Evolutionary conservation across 2,797 vertebrate genomes (phyloP).

Genomic region (Lutjanus argentimaculatus): DNA sequence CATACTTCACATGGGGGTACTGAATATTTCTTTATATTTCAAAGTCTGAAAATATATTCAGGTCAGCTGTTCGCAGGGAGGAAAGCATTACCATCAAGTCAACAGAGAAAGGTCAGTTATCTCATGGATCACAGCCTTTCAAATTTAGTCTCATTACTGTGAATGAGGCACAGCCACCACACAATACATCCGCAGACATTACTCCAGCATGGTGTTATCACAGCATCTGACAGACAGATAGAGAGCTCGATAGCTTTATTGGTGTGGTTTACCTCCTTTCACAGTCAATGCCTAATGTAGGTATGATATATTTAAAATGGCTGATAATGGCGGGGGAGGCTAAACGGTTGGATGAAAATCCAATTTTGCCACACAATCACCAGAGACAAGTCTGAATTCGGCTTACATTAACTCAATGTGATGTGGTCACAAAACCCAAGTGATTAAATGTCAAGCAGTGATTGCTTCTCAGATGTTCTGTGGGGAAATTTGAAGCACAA

Average conservation of each 20-base stretch:
- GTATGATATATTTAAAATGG: constrained; percentile 72
- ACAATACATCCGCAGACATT: constrained; percentile 61
- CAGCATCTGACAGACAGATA: constrained; percentile 57
- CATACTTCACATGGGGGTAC: constrained; percentile 22
- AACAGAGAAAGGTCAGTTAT: constrained; percentile 80
- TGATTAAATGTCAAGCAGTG: constrained; percentile 76
- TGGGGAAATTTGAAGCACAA: constrained; percentile 40
- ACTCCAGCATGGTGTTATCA: constrained; percentile 59
- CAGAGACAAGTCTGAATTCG: constrained; percentile 64
- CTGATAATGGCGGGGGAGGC: constrained; percentile 65
- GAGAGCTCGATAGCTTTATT: constrained; percentile 68
- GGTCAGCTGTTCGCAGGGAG: constrained; percentile 52
- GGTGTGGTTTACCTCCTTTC: constrained; percentile 60
- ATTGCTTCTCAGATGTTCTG: constrained; percentile 56
- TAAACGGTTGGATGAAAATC: constrained; percentile 79
- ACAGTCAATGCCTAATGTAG: constrained; percentile 52
- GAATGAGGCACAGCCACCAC: constrained; percentile 68
- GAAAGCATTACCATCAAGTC: constrained; percentile 59
- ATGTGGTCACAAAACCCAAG: constrained; percentile 64
- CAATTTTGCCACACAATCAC: constrained; percentile 80
- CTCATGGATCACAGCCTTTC: constrained; percentile 78
- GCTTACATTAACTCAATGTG: constrained; percentile 71
- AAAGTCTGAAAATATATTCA: constrained; percentile 56
- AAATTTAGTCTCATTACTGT: constrained; percentile 77
- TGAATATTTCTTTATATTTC: constrained; percentile 54